Conservation (phyloP, 2,113 vertebrate species). For the Chrysemys picta region DNA sequence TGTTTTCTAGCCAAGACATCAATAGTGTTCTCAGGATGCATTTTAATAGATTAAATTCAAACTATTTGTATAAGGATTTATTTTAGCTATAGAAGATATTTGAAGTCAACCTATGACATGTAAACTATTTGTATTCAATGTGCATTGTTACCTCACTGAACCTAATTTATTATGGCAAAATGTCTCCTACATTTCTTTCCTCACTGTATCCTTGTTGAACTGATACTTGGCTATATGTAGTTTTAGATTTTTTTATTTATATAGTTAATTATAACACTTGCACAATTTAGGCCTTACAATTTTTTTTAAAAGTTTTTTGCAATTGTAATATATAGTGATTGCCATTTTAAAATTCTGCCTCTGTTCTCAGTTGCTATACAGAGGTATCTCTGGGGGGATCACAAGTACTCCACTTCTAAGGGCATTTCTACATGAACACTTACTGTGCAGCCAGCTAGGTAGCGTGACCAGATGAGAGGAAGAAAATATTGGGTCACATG, state of each 20-base stretch:
- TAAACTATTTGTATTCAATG: background rate
- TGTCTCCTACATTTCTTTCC: background rate
- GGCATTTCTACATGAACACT: background rate
- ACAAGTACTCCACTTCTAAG: background rate
- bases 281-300: background rate
- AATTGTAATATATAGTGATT: background rate
- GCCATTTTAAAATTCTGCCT: background rate
- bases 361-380: background rate
- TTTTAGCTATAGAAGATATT: background rate
- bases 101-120: background rate
- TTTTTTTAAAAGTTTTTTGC: background rate
- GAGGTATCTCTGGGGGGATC: background rate
- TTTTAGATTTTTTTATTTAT: background rate
- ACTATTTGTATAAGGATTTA: background rate
- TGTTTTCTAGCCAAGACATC: background rate
- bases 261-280: background rate
- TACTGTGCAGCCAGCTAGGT: background rate
- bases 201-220: background rate
- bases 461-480: background rate
- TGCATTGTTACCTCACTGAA: background rate
- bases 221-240: background rate
- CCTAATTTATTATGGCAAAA: background rate
- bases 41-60: background rate
- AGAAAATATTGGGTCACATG: no score
- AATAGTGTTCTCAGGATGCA: background rate